Base-by-base conservation (phyloP, 2,888 invertebrate genomes). In the Lycia hirtaria region DNA sequence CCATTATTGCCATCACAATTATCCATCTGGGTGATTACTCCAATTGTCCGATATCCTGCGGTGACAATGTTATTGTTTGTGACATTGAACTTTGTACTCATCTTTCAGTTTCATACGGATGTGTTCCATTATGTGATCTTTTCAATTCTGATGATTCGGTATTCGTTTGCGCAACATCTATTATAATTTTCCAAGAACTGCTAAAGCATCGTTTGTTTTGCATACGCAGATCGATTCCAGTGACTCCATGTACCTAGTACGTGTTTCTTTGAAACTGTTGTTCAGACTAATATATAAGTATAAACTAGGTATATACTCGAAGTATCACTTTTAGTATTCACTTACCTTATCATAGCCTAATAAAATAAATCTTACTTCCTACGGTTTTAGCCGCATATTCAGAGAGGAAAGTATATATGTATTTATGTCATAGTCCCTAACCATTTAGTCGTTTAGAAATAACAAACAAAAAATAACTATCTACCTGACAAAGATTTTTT, bases 41-140 rank as follows among this genome's bases (percentile, higher is more conserved):
- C 58, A 71, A 76, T 74, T 75, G 58, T 48, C 59, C 59, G 62
- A 72, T 73, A 72, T 78, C 76, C 76, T 69, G 58, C 51, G 22
- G 47, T 54, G 45, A 40, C 59, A 47, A 41, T 56, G 40, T 59
- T 54, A 59, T 52, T 56, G 38, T 56, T 37, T 40, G 37, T 62
- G 56, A 45, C 64, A 65, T 61, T 55, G 55, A 60, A 38, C 17
- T 58, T 61, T 55, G 55, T 59, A 38, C 17, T 58, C 56, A 49
- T 52, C 37, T 53, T 50, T 40, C 41, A 52, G 35, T 45, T 30
- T 45, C 44, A 54, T 33, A 19, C 49, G 50, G 56, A 56, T 22
- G 35, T 37, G 22, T 38, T 22, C 43, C 30, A 38, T 56, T 48
- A 35, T 20, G 1, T 14, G 26, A 33, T 48, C 26, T 35, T 55